phyloP scores from a whole-genome alignment of 2,888 invertebrate genomes.

The Caenorhabditis parvicauda region DNA sequence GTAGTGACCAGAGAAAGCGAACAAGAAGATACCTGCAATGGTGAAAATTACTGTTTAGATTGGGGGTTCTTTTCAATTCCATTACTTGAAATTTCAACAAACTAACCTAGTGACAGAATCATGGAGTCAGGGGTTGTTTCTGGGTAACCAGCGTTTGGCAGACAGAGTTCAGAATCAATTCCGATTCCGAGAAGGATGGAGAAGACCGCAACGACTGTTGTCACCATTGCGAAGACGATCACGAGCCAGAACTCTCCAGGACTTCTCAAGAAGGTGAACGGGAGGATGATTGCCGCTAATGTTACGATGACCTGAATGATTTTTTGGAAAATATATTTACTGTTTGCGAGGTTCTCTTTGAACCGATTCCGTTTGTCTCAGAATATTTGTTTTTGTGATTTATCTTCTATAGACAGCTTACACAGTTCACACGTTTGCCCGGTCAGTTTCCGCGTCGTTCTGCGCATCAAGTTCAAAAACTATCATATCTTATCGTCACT shows the following conservation, averaged over 20 bases:
- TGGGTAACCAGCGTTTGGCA: conserved; percentile 38
- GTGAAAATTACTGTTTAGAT: background rate
- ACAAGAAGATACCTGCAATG: conserved; percentile 50
- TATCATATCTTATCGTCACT: too few species aligned
- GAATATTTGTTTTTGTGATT: too few species aligned
- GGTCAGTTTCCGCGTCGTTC: background rate
- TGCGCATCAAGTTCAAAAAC: background rate
- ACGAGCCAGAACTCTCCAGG: conserved; percentile 62
- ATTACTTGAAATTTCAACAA: background rate
- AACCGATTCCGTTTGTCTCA: too few species aligned
- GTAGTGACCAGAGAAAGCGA: conserved; percentile 59
- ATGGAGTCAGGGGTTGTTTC: conserved; percentile 31
- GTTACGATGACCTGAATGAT: conserved; percentile 44
- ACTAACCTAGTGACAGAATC: conserved; percentile 49
- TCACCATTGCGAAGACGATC: conserved; percentile 60
- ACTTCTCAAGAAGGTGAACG: conserved; percentile 56
- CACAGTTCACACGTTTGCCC: too few species aligned
- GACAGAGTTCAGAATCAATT: conserved; percentile 30
- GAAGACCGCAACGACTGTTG: conserved; percentile 54
- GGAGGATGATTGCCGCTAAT: conserved; percentile 45
- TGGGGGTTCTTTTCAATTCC: background rate
- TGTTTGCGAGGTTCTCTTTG: too few species aligned
- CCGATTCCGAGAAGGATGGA: conserved; percentile 53
- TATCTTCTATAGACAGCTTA: too few species aligned
- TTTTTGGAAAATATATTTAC: too few species aligned